These are phyloP conservation scores for Actenoides hombroni DNA, from an alignment of 2,113 vertebrate species.

Conservation along the genomic window DNA sequence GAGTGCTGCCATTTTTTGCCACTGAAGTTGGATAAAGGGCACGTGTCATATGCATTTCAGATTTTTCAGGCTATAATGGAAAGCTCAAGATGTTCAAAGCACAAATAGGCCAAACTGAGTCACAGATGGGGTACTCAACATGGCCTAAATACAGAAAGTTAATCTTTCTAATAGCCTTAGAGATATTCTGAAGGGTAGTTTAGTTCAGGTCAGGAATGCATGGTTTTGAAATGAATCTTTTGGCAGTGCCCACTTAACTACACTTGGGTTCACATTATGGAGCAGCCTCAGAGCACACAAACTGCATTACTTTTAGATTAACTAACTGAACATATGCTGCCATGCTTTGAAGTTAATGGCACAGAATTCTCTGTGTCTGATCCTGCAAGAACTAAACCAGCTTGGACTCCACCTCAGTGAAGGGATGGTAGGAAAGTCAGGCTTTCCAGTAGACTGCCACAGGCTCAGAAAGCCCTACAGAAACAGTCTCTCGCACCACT, in stretches of 20 bases:
- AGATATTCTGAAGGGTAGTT: neutral
- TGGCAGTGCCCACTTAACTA: neutral
- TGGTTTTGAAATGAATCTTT: neutral
- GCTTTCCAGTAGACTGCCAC: too few relatives aligned
- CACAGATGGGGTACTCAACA: neutral
- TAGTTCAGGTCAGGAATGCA: neutral
- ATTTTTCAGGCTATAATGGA: neutral
- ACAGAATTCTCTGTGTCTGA: neutral
- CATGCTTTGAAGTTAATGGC: neutral
- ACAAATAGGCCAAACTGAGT: neutral
- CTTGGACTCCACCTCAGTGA: neutral
- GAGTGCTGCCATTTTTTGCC: neutral
- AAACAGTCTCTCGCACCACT: too few relatives aligned
- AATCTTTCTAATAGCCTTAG: conserved; percentile 20
- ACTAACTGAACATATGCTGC: neutral
- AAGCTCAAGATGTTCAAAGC: neutral
- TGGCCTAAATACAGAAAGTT: neutral
- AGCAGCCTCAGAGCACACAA: neutral
- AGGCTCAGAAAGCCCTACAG: too few relatives aligned
- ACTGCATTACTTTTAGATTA: neutral
- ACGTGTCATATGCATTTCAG: neutral
- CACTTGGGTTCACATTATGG: fast-evolving
- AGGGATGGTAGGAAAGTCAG: too few relatives aligned
- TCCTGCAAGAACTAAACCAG: neutral
- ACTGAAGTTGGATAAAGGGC: neutral